Percentiles rank a stretch among this genome's conserved stretches.
Evolutionary conservation across 1,140 invertebrate species (phyloP).

Genomic region (Formica exsecta): DNA sequence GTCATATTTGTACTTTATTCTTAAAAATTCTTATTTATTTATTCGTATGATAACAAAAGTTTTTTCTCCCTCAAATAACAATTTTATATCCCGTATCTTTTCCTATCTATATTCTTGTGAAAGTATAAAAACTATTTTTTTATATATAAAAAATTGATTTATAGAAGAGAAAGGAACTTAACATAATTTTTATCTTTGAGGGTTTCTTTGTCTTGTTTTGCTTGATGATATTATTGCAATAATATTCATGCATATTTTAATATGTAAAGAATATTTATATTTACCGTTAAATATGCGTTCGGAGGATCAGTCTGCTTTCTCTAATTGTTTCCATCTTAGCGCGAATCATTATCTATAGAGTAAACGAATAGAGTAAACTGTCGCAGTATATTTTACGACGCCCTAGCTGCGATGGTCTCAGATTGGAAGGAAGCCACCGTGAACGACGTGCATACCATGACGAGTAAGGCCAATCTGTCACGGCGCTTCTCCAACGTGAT

Average conservation of each 20-base stretch:
- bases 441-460: conserved; percentile 17
- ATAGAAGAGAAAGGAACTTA: background rate
- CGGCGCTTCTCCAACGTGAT: conserved; percentile 39
- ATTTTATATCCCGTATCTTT: background rate
- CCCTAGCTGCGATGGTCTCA: conserved; percentile 37
- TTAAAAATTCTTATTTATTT: background rate
- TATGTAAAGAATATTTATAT: too few relatives aligned
- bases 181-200: too few relatives aligned
- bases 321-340: conserved; percentile 5
- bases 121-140: background rate
- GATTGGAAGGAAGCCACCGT: conserved; percentile 37
- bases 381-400: conserved; percentile 50
- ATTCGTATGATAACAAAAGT: background rate
- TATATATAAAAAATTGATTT: background rate
- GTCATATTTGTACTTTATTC: too few relatives aligned
- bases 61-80: background rate
- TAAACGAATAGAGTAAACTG: conserved; percentile 33
- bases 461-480: conserved; percentile 13
- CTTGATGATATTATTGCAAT: too few relatives aligned
- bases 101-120: background rate
- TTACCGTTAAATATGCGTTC: too few relatives aligned
- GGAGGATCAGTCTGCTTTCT: background rate
- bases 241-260: too few relatives aligned
- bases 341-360: background rate
- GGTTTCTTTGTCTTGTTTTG: too few relatives aligned